Base-by-base conservation (phyloP, 2,797 vertebrate genomes). In the Phyllotis vaccarum region DNA sequence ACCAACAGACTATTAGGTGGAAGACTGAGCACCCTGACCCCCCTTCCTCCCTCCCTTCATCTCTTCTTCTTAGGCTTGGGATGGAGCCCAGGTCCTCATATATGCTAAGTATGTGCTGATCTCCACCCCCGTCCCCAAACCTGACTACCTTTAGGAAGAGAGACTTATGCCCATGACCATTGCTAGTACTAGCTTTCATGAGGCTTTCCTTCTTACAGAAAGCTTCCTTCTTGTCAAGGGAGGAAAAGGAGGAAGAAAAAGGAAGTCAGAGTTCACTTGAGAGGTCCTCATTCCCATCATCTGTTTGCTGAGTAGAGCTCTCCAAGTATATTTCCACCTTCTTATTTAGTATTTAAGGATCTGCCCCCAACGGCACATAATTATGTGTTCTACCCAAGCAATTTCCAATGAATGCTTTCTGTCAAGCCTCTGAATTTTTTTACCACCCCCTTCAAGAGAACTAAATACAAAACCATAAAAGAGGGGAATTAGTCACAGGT, bases 21-120 rank as follows among this genome's bases (percentile, higher is more conserved):
- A 72, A 72, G 10, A 83, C 81, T 64, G 81, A 83, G 17, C 16
- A 29, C 52, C 72, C n/a, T 7, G 6, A 46, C 9, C 58, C 2
- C 12, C 37, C 2, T n/a, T 11, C 9, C n/a, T 29, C 24, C 19
- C 7, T 10, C 37, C 14, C 11, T 17, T 24, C 4, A 1, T 27
- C n/a, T 3, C 22, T 52, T 37, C 16, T 8, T 54, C 29, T 1
- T 17, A 9, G 24, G 5, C 2, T 34, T 10, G 56, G 6, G 8
- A 49, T 68, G 9, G 17, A 31, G 85, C 8, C 16, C 49, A 49
- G 17, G 40, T 37, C 49, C 40, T 76, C 7, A 3, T 29, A 34
- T 6, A 76, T 11, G 58, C 29, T 56, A 76, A 56, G 16, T 22
- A 56, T 46, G 27, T 2, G 34, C 40, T 86, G 37, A 86, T 9